A percentile compares a stretch with the other conserved stretches of the same genome.
phyloP scores from a whole-genome alignment of 2,797 vertebrate species.

The Cyclopterus lumpus region DNA sequence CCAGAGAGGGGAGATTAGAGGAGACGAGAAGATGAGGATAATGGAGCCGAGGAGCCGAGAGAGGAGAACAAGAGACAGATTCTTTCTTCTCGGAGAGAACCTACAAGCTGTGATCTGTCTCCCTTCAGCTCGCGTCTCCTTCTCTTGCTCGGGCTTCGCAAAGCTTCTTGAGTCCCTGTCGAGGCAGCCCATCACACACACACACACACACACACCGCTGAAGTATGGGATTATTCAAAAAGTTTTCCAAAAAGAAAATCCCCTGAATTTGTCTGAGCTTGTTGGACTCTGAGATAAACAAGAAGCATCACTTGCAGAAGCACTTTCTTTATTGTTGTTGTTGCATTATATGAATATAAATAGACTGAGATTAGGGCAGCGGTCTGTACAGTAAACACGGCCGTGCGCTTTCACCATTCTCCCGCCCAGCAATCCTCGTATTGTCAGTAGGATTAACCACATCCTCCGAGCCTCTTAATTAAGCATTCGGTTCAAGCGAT shows the following conservation, averaged over 20 bases:
- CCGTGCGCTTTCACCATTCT: constrained; percentile 18
- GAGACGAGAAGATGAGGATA: constrained; percentile 52
- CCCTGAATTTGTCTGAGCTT: not conserved
- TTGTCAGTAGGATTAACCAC: constrained; percentile 43
- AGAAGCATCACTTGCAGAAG: not conserved
- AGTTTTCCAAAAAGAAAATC: not conserved
- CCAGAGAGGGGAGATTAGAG: constrained; percentile 58
- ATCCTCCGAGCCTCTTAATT: constrained; percentile 40
- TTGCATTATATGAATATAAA: not conserved
- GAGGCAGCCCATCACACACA: not conserved
- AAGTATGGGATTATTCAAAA: constrained; percentile 8
- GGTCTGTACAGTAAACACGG: not conserved
- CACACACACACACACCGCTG: not conserved
- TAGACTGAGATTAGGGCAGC: not conserved
- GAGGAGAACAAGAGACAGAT: constrained; percentile 57
- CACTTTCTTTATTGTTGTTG: not conserved
- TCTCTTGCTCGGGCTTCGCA: constrained; percentile 25
- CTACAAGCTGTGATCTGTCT: constrained; percentile 36
- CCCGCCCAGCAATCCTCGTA: constrained; percentile 37
- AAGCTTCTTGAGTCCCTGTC: constrained; percentile 16
- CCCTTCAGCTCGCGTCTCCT: constrained; percentile 23
- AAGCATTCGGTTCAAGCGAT: constrained; percentile 6
- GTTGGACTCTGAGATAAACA: not conserved
- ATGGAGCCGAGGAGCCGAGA: constrained; percentile 39
- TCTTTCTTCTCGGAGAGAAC: constrained; percentile 45